Percentiles rank a stretch among this genome's conserved stretches.
phyloP scores from a whole-genome alignment of 2,888 invertebrate genomes.

The Hanleya hanleyi region DNA sequence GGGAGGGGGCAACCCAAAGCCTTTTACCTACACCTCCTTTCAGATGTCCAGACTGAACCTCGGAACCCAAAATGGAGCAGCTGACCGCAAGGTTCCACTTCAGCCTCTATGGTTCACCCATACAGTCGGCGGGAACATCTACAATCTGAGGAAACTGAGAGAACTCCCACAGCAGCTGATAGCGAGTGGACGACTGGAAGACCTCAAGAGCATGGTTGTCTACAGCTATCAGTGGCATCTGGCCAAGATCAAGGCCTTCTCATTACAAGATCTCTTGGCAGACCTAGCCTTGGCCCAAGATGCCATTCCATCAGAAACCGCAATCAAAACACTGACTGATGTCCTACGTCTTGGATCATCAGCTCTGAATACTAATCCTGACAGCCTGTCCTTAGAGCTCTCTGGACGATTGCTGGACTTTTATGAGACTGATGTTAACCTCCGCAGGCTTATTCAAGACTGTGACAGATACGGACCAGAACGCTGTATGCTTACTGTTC shows the following conservation, averaged over 20 bases:
- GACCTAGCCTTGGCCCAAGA: not conserved
- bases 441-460: conserved; percentile 29
- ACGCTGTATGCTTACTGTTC: conserved; percentile 33
- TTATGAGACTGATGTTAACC: conserved; percentile 28
- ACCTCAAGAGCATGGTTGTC: not conserved
- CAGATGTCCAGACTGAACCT: not conserved
- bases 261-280: not conserved
- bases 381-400: not conserved
- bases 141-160: conserved; percentile 40
- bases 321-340: not conserved
- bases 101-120: conserved; percentile 33
- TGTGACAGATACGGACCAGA: conserved; percentile 27
- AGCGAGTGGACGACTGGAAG: not conserved
- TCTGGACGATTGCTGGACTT: not conserved
- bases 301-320: not conserved
- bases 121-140: conserved; percentile 77
- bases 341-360: not conserved
- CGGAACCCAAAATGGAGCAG: not conserved
- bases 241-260: conserved; percentile 11
- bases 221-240: not conserved
- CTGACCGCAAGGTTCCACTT: conserved; percentile 32
- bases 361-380: conserved; percentile 2
- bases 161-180: conserved; percentile 41
- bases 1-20: conserved; percentile 26
- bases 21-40: conserved; percentile 9